phyloP scores from a whole-genome alignment of 2,113 vertebrate species.

The Pogona vitticeps region DNA sequence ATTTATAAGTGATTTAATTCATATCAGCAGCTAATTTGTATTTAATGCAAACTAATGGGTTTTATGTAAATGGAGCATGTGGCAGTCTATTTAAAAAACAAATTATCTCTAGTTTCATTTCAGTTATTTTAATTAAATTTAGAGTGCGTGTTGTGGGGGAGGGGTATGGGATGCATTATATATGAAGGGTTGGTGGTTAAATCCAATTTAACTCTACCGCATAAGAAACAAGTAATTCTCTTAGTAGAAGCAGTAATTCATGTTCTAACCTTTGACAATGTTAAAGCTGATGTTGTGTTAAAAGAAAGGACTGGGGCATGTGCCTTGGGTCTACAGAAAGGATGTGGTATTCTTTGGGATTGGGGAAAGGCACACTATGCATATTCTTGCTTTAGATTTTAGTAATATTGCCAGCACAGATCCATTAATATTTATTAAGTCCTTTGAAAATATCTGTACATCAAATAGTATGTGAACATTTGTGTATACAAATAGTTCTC shows the following conservation, averaged over 20 bases:
- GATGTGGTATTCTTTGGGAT: background rate
- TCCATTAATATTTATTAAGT: constrained; percentile 29
- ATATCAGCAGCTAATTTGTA: constrained; percentile 85
- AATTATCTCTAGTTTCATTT: constrained; percentile 86
- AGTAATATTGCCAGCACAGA: constrained; percentile 13
- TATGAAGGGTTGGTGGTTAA: constrained; percentile 77
- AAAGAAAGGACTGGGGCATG: constrained; percentile 28
- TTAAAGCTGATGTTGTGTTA: constrained; percentile 33
- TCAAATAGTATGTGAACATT: constrained; percentile 11
- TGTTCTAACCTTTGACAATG: constrained; percentile 66
- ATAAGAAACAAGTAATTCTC: constrained; percentile 71
- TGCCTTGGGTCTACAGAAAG: constrained; percentile 7
- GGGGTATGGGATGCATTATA: constrained; percentile 72
- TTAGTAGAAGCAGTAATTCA: constrained; percentile 55
- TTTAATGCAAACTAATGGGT: constrained; percentile 85
- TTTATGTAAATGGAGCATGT: constrained; percentile 88
- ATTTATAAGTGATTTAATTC: constrained; percentile 84
- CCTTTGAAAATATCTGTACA: constrained; percentile 9
- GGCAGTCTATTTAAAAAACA: constrained; percentile 86
- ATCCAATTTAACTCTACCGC: constrained; percentile 75
- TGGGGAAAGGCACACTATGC: background rate
- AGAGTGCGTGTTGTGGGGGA: constrained; percentile 66
- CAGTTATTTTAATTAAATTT: constrained; percentile 88
- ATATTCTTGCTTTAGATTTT: background rate
- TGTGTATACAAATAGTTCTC: background rate